These are phyloP conservation scores for Labeo rohita DNA, from an alignment of 2,113 vertebrate genomes.

Conservation along the genomic window DNA sequence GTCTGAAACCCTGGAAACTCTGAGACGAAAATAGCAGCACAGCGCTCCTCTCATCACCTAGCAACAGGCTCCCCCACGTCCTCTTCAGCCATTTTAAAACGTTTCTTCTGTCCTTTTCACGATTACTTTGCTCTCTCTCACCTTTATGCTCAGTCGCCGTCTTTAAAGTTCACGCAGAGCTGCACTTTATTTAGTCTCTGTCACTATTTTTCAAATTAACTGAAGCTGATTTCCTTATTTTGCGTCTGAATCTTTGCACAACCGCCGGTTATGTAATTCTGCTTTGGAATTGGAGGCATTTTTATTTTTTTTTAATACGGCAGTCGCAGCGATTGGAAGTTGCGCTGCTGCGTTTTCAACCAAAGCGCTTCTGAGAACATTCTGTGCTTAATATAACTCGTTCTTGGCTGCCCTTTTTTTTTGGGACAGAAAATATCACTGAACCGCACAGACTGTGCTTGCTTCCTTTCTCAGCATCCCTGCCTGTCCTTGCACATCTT, in stretches of 20 bases:
- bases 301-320: neutral
- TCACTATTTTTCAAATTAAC: constrained; percentile 2
- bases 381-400: neutral
- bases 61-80: constrained; percentile 78
- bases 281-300: constrained; percentile 31
- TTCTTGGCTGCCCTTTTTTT: constrained; percentile 32
- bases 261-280: constrained; percentile 38
- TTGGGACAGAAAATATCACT: constrained; percentile 30
- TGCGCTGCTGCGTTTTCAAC: neutral
- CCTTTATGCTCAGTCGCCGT: constrained; percentile 34
- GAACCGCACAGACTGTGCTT: neutral
- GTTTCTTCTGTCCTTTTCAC: constrained; percentile 50
- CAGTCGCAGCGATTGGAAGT: neutral
- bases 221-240: neutral
- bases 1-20: constrained; percentile 82
- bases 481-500: constrained; percentile 25
- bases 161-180: constrained; percentile 34
- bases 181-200: constrained; percentile 38
- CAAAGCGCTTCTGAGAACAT: constrained; percentile 20
- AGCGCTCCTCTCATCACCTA: constrained; percentile 73
- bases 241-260: neutral
- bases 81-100: constrained; percentile 68
- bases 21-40: constrained; percentile 77
- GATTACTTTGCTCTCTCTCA: constrained; percentile 26
- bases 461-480: constrained; percentile 13